Evolutionary conservation across 2,888 invertebrate genomes (phyloP).

Genomic region (Coenonympha glycerion): DNA sequence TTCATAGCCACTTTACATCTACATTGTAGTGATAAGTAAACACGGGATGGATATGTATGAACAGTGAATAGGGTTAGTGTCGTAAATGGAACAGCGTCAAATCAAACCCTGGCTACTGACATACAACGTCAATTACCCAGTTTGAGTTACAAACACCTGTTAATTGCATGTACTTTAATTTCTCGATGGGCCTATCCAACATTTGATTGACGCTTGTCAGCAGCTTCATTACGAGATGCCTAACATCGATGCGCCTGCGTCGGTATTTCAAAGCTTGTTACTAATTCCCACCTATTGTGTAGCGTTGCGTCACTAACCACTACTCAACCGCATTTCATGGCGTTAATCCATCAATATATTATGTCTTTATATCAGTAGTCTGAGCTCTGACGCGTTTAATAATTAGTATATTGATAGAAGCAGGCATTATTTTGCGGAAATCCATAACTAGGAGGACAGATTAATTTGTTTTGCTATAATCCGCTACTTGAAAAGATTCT

Average conservation of each 20-base stretch:
- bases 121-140: not conserved
- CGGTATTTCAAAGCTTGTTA: not conserved
- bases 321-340: not conserved
- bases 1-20: too few relatives aligned
- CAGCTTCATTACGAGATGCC: not conserved
- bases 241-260: not conserved
- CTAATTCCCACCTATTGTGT: slow-evolving; percentile 5
- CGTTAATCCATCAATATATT: not conserved
- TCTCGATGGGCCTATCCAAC: not conserved
- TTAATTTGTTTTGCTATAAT: too few relatives aligned
- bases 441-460: too few relatives aligned
- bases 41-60: too few relatives aligned
- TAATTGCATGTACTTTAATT: slow-evolving; percentile 2
- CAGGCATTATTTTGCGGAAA: too few relatives aligned
- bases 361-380: not conserved
- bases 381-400: too few relatives aligned
- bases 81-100: too few relatives aligned
- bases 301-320: not conserved
- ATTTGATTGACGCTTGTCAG: slow-evolving; percentile 1
- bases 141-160: not conserved
- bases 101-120: not conserved
- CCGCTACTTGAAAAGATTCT: too few relatives aligned
- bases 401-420: too few relatives aligned
- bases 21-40: too few relatives aligned
- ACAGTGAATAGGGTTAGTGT: too few relatives aligned